A percentile compares a stretch with the other conserved stretches of the same genome.
Conservation (phyloP, 2,113 vertebrate species). For the Psammodynastes pulverulentus region DNA sequence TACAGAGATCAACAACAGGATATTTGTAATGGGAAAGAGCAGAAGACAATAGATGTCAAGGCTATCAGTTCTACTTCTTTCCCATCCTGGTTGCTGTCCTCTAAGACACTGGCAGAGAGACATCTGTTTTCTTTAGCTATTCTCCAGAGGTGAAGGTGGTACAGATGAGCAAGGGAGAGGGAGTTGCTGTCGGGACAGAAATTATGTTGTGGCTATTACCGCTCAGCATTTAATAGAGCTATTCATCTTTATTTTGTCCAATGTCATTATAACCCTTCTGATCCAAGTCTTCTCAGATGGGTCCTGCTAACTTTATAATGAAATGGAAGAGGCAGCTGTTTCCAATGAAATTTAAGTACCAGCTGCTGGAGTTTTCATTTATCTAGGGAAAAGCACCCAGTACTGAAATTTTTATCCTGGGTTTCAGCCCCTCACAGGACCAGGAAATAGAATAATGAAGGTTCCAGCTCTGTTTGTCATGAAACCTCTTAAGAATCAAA, state of each 20-base stretch:
- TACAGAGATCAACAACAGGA: background rate
- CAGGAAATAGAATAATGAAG: background rate
- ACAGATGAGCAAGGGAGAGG: background rate
- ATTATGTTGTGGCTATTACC: slow-evolving; percentile 19
- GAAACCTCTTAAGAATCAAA: background rate
- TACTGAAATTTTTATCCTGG: rapidly evolving
- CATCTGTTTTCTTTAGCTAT: slow-evolving; percentile 16
- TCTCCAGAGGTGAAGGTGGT: background rate
- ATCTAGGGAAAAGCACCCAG: background rate
- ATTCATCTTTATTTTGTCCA: slow-evolving; percentile 42
- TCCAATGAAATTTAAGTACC: background rate
- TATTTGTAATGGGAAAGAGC: no score
- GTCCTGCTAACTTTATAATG: slow-evolving; percentile 25
- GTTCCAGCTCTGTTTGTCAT: background rate
- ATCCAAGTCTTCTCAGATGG: background rate
- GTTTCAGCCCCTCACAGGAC: background rate
- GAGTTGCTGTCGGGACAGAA: slow-evolving; percentile 6
- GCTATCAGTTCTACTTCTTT: background rate
- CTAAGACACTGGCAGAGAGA: background rate
- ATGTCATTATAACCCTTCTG: background rate
- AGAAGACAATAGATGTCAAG: background rate
- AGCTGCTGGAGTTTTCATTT: background rate
- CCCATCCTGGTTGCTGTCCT: background rate
- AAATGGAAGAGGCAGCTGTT: background rate
- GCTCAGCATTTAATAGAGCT: background rate